phyloP scores from a whole-genome alignment of 1,140 invertebrate species.

The Sitophilus oryzae region DNA sequence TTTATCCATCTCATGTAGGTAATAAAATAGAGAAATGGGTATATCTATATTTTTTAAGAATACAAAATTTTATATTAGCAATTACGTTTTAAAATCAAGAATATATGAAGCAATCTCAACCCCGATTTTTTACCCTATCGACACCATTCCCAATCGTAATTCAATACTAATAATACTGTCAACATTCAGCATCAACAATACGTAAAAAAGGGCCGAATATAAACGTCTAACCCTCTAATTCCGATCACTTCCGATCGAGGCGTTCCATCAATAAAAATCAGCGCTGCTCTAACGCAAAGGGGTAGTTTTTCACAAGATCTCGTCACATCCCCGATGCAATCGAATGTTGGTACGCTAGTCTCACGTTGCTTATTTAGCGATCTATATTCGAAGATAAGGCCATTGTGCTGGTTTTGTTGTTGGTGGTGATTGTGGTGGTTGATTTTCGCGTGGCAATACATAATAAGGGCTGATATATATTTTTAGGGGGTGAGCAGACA shows the following conservation, averaged over 20 bases:
- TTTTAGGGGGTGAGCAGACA: too few species aligned
- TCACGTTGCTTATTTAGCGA: constrained; percentile 4
- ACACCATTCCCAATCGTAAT: constrained; percentile 6
- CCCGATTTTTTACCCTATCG: neutral
- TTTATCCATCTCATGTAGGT: too few species aligned
- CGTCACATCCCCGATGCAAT: neutral
- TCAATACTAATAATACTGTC: constrained; percentile 26
- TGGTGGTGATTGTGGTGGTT: neutral
- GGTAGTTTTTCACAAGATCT: neutral
- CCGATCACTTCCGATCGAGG: neutral
- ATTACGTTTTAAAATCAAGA: too few species aligned
- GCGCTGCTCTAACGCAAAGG: neutral
- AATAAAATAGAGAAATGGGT: too few species aligned
- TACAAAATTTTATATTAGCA: too few species aligned
- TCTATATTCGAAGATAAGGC: constrained; percentile 19
- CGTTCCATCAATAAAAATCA: neutral
- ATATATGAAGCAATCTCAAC: too few species aligned
- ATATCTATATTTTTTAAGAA: too few species aligned
- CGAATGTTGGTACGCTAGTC: neutral
- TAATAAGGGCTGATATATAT: constrained; percentile 12
- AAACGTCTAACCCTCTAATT: neutral
- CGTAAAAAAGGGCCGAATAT: neutral
- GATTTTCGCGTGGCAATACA: constrained; percentile 19
- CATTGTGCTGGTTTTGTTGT: constrained; percentile 17
- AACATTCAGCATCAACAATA: constrained; percentile 9